Base-by-base conservation (phyloP, 37 sponge, comb jelly and placozoan genomes). In the Ephydatia muelleri region DNA sequence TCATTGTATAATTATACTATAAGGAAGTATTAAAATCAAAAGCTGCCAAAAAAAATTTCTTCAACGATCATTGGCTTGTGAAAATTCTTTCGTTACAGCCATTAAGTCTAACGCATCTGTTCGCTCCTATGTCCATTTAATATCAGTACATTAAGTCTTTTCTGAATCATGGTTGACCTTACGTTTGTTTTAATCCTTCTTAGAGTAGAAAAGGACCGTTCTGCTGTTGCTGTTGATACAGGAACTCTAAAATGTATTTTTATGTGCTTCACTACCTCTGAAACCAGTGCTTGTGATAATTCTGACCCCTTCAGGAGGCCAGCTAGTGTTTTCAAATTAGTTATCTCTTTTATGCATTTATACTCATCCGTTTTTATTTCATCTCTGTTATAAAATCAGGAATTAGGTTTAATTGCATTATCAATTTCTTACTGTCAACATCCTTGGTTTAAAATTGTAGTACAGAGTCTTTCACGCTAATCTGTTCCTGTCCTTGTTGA, bases 101-200 rank as follows among this genome's bases (percentile, higher is more conserved):
- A 70, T 82, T n/a, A 82, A 67, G 47, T 49, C 34, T 31, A n/a
- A n/a, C n/a, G n/a, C n/a, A n/a, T n/a, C n/a, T n/a, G 85, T 84
- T 28, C 57, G 35, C 19, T 82, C 83, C 70, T 77, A 64, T 88
- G 72, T 47, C 82, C 79, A 40, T 89, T 68, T 43, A 82, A 35
- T 33, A 82, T 36, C 26, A 82, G 3, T 67, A 82, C 19, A 30
- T 70, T 36, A 23, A 82, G 48, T 6, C 82, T 26, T 67, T 82
- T 3, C 48, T 69, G 72, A 23, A 72, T 38, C 82, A 82, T 70
- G 33, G 82, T 70, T 30, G 72, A 37, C 21, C 82, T 68, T 12
- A 82, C 72, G 73, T 70, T 69, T 16, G 71, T 71, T 67, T 82
- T 82, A 47, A 82, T 38, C n/a, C 72, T 70, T 19, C 81, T 31